phyloP scores from a whole-genome alignment of 1,140 invertebrate genomes.

The Zophobas atratus region DNA sequence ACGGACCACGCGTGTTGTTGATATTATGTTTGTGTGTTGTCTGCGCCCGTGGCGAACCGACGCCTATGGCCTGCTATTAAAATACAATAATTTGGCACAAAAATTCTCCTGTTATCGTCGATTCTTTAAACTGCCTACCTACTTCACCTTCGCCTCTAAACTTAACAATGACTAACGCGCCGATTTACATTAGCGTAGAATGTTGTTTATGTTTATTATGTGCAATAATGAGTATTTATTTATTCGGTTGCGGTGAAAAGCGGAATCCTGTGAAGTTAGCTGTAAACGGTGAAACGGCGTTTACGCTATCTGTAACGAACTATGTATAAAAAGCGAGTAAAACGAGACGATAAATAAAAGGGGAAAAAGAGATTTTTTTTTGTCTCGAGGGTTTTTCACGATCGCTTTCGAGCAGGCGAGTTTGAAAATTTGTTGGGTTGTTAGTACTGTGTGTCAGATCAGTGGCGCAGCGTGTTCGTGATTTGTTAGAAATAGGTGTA shows the following conservation, averaged over 20 bases:
- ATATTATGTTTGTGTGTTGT: too few species aligned
- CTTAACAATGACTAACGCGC: constrained; percentile 40
- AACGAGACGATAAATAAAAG: neutral
- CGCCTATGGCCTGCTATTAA: constrained; percentile 15
- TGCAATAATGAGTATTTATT: neutral
- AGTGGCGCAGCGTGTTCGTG: neutral
- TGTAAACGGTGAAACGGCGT: neutral
- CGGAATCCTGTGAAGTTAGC: constrained; percentile 5
- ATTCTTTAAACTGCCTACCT: constrained; percentile 22
- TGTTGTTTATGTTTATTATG: constrained; percentile 8
- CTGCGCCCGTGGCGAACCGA: neutral
- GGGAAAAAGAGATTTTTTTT: neutral
- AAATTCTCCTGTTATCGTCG: constrained; percentile 14
- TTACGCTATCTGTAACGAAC: neutral
- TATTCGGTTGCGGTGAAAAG: neutral
- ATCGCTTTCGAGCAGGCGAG: neutral
- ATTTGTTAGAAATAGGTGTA: neutral
- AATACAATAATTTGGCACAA: constrained; percentile 23
- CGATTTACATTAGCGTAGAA: constrained; percentile 18
- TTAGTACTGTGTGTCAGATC: constrained; percentile 7
- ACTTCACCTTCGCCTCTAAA: constrained; percentile 13
- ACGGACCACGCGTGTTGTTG: too few species aligned
- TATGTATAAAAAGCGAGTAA: neutral
- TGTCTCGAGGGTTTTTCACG: neutral
- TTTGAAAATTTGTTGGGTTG: neutral